Evolutionary conservation across 1,140 invertebrate species (phyloP).

Genomic region (Leucophenga varia): DNA sequence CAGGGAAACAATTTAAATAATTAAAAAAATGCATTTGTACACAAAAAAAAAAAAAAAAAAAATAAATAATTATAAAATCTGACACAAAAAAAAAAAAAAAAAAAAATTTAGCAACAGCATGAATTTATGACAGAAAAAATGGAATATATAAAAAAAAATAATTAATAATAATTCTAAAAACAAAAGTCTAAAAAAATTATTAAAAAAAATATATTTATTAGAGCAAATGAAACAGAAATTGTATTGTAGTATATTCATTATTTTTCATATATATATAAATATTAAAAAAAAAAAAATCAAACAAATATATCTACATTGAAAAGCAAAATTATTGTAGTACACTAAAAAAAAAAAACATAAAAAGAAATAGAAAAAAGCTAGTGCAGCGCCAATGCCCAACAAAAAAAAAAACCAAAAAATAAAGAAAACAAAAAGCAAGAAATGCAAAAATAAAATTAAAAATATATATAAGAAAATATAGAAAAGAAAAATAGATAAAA

Average conservation of each 20-base stretch:
- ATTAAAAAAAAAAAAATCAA: constrained; percentile 20
- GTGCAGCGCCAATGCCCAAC: constrained; percentile 12
- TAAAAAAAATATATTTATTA: neutral
- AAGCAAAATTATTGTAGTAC: constrained; percentile 26
- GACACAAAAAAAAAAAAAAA: constrained; percentile 34
- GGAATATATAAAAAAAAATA: constrained; percentile 45
- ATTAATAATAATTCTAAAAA: constrained; percentile 17
- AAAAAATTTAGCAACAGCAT: constrained; percentile 54
- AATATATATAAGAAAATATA: no score
- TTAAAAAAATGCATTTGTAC: constrained; percentile 39
- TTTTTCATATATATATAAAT: no score
- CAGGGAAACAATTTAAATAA: constrained; percentile 53
- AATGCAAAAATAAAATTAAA: no score
- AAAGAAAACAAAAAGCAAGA: no score
- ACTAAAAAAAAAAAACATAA: constrained; percentile 9
- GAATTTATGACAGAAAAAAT: constrained; percentile 55
- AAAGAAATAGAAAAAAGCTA: constrained; percentile 13
- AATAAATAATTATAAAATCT: constrained; percentile 8
- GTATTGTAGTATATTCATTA: no score
- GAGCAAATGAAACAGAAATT: no score
- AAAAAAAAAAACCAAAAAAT: constrained; percentile 19
- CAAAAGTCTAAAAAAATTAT: neutral
- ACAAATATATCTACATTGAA: constrained; percentile 8
- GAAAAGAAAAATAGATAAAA: no score
- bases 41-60: constrained; percentile 20